Conservation (phyloP, 2,113 vertebrate species). For the Meleagris gallopavo region DNA sequence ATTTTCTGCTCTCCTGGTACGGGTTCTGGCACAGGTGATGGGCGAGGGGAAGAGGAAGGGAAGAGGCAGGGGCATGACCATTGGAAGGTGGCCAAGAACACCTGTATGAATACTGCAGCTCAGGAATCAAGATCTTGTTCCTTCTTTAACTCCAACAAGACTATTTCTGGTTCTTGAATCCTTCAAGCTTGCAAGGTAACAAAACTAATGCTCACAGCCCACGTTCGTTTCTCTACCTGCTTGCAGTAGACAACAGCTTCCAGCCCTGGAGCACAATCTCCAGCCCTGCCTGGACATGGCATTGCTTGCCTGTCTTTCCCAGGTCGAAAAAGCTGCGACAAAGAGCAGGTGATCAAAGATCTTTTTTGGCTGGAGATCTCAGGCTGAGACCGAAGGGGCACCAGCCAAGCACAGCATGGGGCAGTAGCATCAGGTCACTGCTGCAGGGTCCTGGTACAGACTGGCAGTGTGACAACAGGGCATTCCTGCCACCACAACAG, state of each 20-base stretch:
- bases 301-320: background rate
- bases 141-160: fast-evolving
- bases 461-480: fast-evolving
- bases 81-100: background rate
- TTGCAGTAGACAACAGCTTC: background rate
- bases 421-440: background rate
- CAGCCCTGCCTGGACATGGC: background rate
- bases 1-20: background rate
- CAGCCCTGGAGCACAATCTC: background rate
- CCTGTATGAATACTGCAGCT: background rate
- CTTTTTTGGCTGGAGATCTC: fast-evolving
- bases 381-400: background rate
- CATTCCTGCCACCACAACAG: background rate
- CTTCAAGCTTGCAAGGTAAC: background rate
- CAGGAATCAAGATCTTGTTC: background rate
- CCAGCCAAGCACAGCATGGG: background rate
- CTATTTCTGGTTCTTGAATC: background rate
- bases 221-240: fast-evolving
- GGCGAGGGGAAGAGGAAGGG: background rate
- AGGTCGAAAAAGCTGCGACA: too few relatives aligned
- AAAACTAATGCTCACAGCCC: background rate
- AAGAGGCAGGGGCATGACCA: fast-evolving
- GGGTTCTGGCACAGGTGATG: fast-evolving
- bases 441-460: background rate
- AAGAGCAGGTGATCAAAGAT: background rate